Evolutionary conservation across 2,888 invertebrate genomes (phyloP), one percentile per base, ranked within the genome.

Genomic region (Pycnomerus fuliginosus): DNA sequence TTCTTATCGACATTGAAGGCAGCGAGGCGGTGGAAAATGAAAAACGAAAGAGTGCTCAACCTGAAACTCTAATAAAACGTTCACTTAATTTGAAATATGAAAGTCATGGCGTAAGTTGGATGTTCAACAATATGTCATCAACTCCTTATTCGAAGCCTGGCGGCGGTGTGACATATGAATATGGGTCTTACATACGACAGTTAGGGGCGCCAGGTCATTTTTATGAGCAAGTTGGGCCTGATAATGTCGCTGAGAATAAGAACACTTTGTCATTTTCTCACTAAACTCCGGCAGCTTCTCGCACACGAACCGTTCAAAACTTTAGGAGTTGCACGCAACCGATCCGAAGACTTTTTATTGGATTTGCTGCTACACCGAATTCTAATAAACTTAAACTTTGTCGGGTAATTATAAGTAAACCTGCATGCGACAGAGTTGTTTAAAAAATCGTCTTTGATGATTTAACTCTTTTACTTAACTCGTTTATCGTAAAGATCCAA

Each of bases 71-170:
- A 55, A 57, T 58, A 60, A 59, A 58, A 60, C 53, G 59, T 58
- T 59, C 61, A 50, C 56, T 63, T 57, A 56, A 57, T 59, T 58
- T 61, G 60, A 61, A 53, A 55, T 57, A 60, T 60, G 60, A 51
- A 55, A 61, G 61, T 58, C 60, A 60, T 60, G 61, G 57, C 50
- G 48, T 52, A 56, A 56, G 54, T 55, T 55, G 56, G 54, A 52
- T 55, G 58, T 55, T 52, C 56, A 44, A 57, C 57, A 56, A 61
- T 61, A 63, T 61, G 63, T 63, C 63, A 62, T 63, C 61, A 55
- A 53, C 52, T 58, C 50, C 59, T 60, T 62, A 59, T 58, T 56
- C 52, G 53, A 46, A 50, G 45, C 48, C 43, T 44, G 44, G 47
- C 42, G 52, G 50, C 54, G 50, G 50, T 55, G 55, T 63, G 63